phyloP scores from a whole-genome alignment of 2,797 vertebrate genomes.

The Anas georgica region DNA sequence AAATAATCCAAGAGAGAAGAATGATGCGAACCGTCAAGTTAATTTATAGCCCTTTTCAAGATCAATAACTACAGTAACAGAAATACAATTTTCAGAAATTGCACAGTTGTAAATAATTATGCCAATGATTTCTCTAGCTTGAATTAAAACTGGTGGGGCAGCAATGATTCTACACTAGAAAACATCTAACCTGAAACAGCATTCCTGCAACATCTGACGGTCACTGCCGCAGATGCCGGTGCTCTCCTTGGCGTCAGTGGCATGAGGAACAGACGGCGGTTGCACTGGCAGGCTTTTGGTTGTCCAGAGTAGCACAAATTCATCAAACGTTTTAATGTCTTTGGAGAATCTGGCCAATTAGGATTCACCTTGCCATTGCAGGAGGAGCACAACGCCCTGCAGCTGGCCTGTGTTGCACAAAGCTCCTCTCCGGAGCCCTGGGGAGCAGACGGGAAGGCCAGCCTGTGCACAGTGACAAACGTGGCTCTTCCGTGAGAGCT shows the following conservation, averaged over 20 bases:
- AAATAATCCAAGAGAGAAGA: slow-evolving; percentile 46
- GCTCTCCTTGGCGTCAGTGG: fast-evolving
- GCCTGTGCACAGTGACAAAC: fast-evolving
- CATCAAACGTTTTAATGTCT: neutral
- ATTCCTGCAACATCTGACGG: too few species aligned
- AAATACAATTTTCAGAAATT: slow-evolving; percentile 26
- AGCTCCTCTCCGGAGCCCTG: fast-evolving
- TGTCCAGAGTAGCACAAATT: neutral
- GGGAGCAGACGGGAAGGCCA: neutral
- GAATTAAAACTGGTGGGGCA: neutral
- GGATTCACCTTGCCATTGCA: neutral
- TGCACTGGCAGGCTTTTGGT: neutral
- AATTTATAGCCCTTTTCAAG: slow-evolving; percentile 43
- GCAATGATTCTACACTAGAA: neutral
- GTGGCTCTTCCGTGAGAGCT: fast-evolving
- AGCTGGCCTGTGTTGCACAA: neutral
- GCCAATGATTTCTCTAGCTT: neutral
- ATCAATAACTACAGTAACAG: slow-evolving; percentile 28
- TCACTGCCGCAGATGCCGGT: too few species aligned
- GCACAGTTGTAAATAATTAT: slow-evolving; percentile 43
- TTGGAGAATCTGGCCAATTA: neutral
- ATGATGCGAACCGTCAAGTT: slow-evolving; percentile 8
- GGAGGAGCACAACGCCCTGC: fast-evolving
- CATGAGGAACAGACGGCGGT: neutral
- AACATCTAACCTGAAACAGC: neutral